phyloP scores from a whole-genome alignment of 2,797 vertebrate species.

The Lagorchestes hirsutus region DNA sequence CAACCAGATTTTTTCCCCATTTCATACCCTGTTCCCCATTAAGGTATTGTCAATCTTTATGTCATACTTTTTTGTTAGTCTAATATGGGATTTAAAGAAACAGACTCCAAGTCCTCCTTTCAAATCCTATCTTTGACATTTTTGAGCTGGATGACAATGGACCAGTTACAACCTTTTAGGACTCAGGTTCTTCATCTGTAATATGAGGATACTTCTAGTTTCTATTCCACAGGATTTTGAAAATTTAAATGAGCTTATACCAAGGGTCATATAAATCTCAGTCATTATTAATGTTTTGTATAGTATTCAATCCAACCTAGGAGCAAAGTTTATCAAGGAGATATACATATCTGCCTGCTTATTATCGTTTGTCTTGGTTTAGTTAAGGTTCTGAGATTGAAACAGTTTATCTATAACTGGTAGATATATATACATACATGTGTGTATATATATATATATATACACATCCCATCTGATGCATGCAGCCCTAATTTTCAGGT shows the following conservation, averaged over 20 bases:
- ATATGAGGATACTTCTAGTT: conserved; percentile 21
- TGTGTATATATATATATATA: no score
- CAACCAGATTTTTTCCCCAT: no score
- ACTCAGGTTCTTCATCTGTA: neutral
- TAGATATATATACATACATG: neutral
- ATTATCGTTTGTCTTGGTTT: neutral
- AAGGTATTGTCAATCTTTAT: no score
- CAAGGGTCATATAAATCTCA: neutral
- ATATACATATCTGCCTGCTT: no score
- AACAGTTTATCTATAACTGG: neutral
- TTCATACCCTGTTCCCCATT: no score
- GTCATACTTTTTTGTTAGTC: no score
- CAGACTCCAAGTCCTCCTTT: neutral
- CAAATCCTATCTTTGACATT: conserved; percentile 24
- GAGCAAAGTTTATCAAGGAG: no score
- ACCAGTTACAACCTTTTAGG: conserved; percentile 12
- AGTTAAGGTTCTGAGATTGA: neutral
- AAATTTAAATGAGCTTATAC: neutral
- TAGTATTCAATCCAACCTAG: neutral
- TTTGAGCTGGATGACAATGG: neutral
- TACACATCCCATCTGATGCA: neutral
- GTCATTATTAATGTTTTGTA: neutral
- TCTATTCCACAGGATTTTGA: conserved; percentile 5
- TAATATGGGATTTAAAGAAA: no score
- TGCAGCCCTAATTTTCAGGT: neutral